Evolutionary conservation across 2,888 invertebrate genomes (phyloP).

Genomic region (Apocheima hispidaria): DNA sequence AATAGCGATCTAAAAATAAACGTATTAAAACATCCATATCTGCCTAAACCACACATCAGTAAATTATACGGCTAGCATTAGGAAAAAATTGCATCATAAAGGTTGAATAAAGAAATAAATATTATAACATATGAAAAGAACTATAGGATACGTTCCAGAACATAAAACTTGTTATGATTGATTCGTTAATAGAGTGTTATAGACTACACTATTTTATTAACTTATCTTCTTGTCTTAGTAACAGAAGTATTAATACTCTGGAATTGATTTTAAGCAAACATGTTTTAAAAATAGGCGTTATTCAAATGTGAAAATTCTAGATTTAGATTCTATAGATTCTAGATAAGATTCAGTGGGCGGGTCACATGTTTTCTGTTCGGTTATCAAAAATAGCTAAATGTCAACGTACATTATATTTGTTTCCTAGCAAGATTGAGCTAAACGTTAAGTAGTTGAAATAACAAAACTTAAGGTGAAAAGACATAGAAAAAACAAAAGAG

Average conservation of each 20-base stretch:
- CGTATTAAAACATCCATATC: neutral
- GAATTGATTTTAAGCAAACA: neutral
- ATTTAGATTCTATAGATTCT: neutral
- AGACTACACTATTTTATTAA: neutral
- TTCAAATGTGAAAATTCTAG: neutral
- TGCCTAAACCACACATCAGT: neutral
- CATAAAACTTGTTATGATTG: neutral
- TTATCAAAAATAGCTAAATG: neutral
- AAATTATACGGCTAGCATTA: neutral
- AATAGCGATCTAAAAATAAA: slow-evolving; percentile 2
- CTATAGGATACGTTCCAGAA: neutral
- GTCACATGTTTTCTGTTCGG: too few species aligned
- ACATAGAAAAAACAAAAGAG: too few species aligned
- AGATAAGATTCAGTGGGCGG: slow-evolving; percentile 2
- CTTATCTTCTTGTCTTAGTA: too few species aligned
- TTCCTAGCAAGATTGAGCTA: too few species aligned
- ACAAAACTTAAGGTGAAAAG: too few species aligned
- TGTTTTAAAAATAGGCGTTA: neutral
- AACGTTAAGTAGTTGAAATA: too few species aligned
- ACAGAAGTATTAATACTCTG: neutral
- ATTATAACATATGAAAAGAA: neutral
- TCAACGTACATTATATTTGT: neutral
- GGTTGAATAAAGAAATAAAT: neutral
- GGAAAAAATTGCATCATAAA: neutral
- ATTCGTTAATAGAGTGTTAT: neutral